Percentiles rank a stretch among this genome's conserved stretches.
These are phyloP conservation scores for Plebejus argus DNA, from an alignment of 2,888 invertebrate species.

Conservation along the genomic window DNA sequence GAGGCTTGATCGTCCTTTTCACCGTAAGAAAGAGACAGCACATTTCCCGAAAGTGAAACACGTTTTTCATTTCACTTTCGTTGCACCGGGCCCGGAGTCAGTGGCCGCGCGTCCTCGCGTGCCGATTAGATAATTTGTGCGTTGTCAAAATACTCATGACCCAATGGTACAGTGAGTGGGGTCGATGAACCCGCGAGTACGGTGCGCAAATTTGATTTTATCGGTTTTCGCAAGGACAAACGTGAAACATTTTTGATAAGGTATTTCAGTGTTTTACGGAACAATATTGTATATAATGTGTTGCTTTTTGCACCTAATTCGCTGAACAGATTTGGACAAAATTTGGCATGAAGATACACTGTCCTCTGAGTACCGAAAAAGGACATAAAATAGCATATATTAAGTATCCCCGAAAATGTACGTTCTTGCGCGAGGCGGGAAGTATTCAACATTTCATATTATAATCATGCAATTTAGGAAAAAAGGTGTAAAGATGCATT, in stretches of 20 bases:
- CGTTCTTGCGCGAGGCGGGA: no score
- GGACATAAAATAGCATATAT: no score
- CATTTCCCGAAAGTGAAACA: constrained; percentile 34
- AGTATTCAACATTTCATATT: no score
- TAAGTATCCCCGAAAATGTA: no score
- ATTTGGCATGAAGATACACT: no score
- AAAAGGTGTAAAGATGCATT: no score
- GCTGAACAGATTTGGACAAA: no score
- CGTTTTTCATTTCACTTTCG: constrained; percentile 76
- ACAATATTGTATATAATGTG: no score
- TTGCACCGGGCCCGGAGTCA: constrained; percentile 62
- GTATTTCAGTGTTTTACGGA: no score
- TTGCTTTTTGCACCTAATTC: no score
- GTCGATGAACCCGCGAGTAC: constrained; percentile 60
- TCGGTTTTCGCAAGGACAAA: constrained; percentile 40
- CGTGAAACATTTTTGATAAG: background rate
- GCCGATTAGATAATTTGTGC: constrained; percentile 80
- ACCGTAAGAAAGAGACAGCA: background rate
- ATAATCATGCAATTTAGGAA: no score
- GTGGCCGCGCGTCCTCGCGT: constrained; percentile 75
- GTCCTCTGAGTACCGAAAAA: no score
- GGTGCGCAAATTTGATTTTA: constrained; percentile 59
- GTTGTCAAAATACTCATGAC: constrained; percentile 80
- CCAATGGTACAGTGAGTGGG: constrained; percentile 78
- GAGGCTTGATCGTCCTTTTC: background rate